A percentile compares a stretch with the other conserved stretches of the same genome.
phyloP scores from a whole-genome alignment of 37 sponge, comb jelly and placozoan species.

The Amphimedon queenslandica region DNA sequence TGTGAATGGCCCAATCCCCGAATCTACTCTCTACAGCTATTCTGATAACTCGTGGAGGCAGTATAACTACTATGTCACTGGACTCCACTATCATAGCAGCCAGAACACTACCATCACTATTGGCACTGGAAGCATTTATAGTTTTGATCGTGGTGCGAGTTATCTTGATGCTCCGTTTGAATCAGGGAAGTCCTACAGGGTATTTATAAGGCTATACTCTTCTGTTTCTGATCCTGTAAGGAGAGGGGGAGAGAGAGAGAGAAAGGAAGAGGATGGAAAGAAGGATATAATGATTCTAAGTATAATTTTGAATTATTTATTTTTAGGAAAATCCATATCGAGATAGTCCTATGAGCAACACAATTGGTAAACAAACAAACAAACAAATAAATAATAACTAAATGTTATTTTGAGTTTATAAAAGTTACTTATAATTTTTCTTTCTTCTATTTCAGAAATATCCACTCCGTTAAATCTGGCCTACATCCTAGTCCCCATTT shows the following conservation, averaged over 20 bases:
- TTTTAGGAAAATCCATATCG: neutral
- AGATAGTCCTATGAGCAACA: neutral
- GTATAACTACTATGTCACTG: too few species aligned
- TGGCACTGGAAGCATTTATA: neutral
- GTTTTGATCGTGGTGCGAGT: neutral
- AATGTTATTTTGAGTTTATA: neutral
- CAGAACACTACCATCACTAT: neutral
- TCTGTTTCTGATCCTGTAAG: neutral
- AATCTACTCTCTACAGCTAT: too few species aligned
- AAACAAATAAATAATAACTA: neutral
- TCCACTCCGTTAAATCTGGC: too few species aligned
- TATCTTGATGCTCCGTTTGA: neutral
- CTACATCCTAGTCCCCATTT: neutral
- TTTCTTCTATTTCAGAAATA: too few species aligned
- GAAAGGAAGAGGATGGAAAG: neutral
- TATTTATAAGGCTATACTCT: slow-evolving; percentile 29
- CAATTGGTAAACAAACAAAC: neutral
- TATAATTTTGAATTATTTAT: neutral
- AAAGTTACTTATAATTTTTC: neutral
- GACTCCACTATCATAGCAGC: too few species aligned
- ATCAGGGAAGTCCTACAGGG: slow-evolving; percentile 3
- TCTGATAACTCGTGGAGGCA: too few species aligned
- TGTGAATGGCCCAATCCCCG: too few species aligned
- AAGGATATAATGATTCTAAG: neutral
- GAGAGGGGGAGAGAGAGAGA: neutral